A percentile compares a stretch with the other conserved stretches of the same genome.
phyloP scores from a whole-genome alignment of 2,888 invertebrate genomes.

The Barypeithes pellucidus region DNA sequence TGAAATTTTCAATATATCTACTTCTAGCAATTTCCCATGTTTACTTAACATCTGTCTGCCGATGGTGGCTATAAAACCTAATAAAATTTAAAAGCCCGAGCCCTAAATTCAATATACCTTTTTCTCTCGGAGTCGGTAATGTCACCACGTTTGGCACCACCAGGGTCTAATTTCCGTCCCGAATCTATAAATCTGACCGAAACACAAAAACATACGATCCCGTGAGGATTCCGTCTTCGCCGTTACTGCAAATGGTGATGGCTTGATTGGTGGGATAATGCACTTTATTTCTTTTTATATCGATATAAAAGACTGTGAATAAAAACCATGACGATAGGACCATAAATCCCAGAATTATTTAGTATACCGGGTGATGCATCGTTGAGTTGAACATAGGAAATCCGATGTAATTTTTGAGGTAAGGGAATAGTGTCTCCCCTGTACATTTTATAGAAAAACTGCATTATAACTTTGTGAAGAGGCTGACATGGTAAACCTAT shows the following conservation, averaged over 20 bases:
- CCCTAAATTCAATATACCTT: constrained; percentile 50
- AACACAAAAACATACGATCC: constrained; percentile 48
- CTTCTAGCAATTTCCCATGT: constrained; percentile 2
- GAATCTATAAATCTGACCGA: constrained; percentile 51
- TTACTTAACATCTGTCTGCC: constrained; percentile 20
- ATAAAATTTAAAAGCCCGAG: constrained; percentile 42
- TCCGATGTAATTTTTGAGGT: too few relatives aligned
- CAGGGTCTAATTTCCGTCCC: constrained; percentile 52
- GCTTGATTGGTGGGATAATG: constrained; percentile 26
- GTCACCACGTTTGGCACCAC: constrained; percentile 49
- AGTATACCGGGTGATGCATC: too few relatives aligned
- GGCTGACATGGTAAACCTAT: too few relatives aligned
- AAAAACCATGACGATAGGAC: neutral
- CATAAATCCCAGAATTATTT: too few relatives aligned
- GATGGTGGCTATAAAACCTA: constrained; percentile 25
- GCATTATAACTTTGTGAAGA: too few relatives aligned
- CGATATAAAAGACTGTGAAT: neutral
- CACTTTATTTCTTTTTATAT: neutral
- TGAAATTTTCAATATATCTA: neutral
- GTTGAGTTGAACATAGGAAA: too few relatives aligned
- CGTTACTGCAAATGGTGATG: constrained; percentile 29
- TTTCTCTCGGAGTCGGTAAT: constrained; percentile 41
- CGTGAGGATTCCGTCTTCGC: constrained; percentile 45
- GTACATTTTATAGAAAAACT: too few relatives aligned
- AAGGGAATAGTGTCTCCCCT: too few relatives aligned